A percentile compares a stretch with the other conserved stretches of the same genome.
phyloP scores from a whole-genome alignment of 2,113 vertebrate species.

The Syngnathus floridae region DNA sequence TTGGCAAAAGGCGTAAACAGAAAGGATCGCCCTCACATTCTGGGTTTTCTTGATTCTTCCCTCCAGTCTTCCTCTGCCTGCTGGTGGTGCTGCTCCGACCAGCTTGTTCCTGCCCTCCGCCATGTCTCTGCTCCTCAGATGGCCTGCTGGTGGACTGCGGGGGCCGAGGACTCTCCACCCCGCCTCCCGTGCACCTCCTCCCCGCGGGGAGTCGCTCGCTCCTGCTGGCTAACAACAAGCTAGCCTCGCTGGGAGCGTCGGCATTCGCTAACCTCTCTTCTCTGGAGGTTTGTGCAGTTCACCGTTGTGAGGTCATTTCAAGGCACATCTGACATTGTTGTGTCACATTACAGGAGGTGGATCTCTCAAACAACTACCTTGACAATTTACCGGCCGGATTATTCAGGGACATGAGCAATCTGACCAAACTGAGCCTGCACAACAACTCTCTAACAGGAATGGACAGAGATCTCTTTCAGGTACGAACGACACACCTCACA shows the following conservation, averaged over 20 bases:
- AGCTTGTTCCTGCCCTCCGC: slow-evolving; percentile 78
- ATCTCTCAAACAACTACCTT: slow-evolving; percentile 96
- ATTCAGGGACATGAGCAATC: slow-evolving; percentile 84
- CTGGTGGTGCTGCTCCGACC: slow-evolving; percentile 64
- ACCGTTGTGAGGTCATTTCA: background rate
- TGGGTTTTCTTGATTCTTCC: background rate
- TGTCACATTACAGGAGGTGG: slow-evolving; percentile 66
- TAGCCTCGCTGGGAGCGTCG: slow-evolving; percentile 76
- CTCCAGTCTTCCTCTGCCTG: slow-evolving; percentile 74
- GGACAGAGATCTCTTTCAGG: slow-evolving; percentile 85
- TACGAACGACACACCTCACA: slow-evolving; percentile 7
- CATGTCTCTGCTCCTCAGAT: slow-evolving; percentile 81
- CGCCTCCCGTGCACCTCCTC: slow-evolving; percentile 80
- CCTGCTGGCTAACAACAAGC: slow-evolving; percentile 90
- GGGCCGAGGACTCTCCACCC: slow-evolving; percentile 78
- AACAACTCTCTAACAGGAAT: slow-evolving; percentile 92
- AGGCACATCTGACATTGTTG: background rate
- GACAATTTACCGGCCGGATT: slow-evolving; percentile 85
- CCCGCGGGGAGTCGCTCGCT: slow-evolving; percentile 82
- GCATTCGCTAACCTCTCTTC: slow-evolving; percentile 87
- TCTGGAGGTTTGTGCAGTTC: slow-evolving; percentile 70
- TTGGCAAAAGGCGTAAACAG: background rate
- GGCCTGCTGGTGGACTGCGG: slow-evolving; percentile 81
- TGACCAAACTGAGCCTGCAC: slow-evolving; percentile 84
- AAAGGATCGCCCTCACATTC: too few species aligned